These are phyloP conservation scores for Cossypha polioptera DNA, from an alignment of 2,797 vertebrate species.

Conservation along the genomic window DNA sequence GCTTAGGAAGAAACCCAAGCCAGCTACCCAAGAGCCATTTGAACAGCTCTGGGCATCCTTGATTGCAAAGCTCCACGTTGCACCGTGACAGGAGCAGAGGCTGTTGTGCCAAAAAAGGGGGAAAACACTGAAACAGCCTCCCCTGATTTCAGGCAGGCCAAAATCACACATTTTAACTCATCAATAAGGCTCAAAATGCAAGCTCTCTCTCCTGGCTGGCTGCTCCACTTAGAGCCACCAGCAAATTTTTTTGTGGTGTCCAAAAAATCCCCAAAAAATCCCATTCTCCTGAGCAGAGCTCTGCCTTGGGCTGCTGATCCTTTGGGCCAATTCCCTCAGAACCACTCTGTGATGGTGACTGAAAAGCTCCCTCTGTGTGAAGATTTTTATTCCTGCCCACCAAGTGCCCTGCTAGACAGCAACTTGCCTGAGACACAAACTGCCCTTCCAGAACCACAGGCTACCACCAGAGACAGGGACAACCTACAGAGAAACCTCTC, in stretches of 20 bases:
- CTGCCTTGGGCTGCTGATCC: not conserved
- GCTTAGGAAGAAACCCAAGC: not conserved
- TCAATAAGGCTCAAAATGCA: not conserved
- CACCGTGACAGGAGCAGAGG: not conserved
- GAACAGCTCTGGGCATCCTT: not conserved
- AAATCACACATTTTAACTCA: not conserved
- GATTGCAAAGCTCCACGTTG: not conserved
- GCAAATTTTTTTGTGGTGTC: not conserved
- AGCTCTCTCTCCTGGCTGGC: not conserved
- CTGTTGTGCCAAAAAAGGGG: not conserved
- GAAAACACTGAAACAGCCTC: not conserved
- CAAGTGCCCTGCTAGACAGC: not conserved
- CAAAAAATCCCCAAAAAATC: not conserved
- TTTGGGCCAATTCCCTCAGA: not conserved
- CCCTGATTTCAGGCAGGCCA: not conserved
- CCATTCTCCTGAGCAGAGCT: not conserved
- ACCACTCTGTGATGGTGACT: not conserved
- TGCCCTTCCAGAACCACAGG: not conserved
- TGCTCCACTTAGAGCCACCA: not conserved
- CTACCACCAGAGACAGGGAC: not conserved
- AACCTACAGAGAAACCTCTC: not conserved
- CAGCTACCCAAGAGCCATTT: not conserved
- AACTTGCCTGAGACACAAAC: not conserved
- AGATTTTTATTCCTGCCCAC: not conserved
- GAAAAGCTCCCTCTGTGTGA: not conserved